These are phyloP conservation scores for Peromyscus aztecus DNA, from an alignment of 2,797 vertebrate genomes.

Conservation along the genomic window DNA sequence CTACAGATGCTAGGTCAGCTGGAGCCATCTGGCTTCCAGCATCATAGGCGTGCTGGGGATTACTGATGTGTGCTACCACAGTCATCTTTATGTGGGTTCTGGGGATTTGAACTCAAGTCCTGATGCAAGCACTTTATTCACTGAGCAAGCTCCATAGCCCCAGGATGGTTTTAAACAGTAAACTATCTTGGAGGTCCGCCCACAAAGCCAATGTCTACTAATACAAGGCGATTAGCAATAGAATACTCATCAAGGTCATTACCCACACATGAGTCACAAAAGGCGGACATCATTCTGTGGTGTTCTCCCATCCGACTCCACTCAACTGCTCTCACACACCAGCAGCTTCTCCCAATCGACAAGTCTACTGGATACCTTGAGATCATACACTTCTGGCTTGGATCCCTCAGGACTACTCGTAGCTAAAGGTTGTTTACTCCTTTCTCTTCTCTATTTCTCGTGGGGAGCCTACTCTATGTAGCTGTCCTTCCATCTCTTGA, in stretches of 20 bases:
- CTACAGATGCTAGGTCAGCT: not conserved
- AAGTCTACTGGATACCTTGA: not conserved
- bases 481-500: not conserved
- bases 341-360: not conserved
- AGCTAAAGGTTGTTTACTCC: not conserved
- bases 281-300: not conserved
- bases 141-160: not conserved
- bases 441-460: not conserved
- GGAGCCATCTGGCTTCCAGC: not conserved
- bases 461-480: not conserved
- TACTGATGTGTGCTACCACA: not conserved
- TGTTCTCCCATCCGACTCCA: not conserved
- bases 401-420: not conserved
- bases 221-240: slow-evolving; percentile 6
- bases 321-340: not conserved
- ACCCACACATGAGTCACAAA: not conserved
- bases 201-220: slow-evolving; percentile 24
- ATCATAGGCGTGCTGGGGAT: not conserved
- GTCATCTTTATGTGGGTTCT: not conserved
- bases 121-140: not conserved
- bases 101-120: not conserved
- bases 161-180: not conserved
- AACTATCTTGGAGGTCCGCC: not conserved
- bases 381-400: not conserved
- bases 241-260: not conserved